A percentile compares a stretch with the other conserved stretches of the same genome.
Conservation (phyloP, 2,113 vertebrate species). For the Aix galericulata region DNA sequence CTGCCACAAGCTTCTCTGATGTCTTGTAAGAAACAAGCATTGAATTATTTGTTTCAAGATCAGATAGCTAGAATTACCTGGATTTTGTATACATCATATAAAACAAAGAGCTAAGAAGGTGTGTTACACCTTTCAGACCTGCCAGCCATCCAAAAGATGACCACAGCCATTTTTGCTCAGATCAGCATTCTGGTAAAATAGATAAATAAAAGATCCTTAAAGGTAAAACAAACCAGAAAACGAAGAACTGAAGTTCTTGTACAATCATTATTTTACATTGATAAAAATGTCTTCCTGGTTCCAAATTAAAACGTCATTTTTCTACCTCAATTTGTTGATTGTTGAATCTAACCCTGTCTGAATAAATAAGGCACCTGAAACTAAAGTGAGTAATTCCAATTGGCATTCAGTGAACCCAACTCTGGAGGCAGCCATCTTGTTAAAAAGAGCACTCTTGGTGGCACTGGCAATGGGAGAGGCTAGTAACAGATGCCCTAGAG, state of each 20-base stretch:
- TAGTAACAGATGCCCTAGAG: slow-evolving; percentile 13
- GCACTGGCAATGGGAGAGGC: not conserved
- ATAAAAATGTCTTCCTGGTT: not conserved
- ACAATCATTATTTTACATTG: not conserved
- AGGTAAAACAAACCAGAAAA: not conserved
- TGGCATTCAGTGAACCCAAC: not conserved
- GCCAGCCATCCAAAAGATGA: not conserved
- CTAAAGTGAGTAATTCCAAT: not conserved
- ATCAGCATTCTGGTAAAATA: not conserved
- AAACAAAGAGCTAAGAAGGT: not conserved
- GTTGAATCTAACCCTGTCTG: not conserved
- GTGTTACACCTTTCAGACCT: not conserved
- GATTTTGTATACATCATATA: not conserved
- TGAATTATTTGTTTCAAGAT: not conserved
- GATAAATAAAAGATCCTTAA: not conserved
- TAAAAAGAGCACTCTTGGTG: slow-evolving; percentile 20
- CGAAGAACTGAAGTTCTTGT: not conserved
- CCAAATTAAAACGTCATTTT: not conserved
- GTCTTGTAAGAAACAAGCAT: not conserved
- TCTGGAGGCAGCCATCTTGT: slow-evolving; percentile 14
- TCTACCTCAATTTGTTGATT: not conserved
- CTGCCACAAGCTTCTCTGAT: not conserved
- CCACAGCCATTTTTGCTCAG: not conserved
- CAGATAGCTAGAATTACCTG: not conserved
- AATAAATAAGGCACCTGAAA: not conserved